phyloP scores from a whole-genome alignment of 1,140 invertebrate species.

The Tenebrio molitor region DNA sequence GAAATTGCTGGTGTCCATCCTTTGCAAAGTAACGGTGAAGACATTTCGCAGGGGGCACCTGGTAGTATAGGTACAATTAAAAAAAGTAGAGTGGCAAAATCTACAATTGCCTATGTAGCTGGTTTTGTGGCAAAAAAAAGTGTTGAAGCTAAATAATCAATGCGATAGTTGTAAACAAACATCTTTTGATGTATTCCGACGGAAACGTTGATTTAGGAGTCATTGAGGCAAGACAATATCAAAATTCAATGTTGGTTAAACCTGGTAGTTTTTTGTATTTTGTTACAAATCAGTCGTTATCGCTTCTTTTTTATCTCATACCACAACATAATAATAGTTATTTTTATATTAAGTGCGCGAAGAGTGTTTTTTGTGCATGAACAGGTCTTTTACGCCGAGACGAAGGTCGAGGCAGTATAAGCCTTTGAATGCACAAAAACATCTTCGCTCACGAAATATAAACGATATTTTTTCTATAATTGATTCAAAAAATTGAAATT shows the following conservation, averaged over 20 bases:
- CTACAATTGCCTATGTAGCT: background rate
- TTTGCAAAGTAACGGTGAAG: background rate
- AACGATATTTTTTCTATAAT: no score
- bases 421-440: no score
- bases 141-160: background rate
- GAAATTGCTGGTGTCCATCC: background rate
- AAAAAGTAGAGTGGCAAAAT: background rate
- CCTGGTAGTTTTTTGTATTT: slow-evolving; percentile 4
- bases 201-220: background rate
- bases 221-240: background rate
- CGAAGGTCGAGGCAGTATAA: no score
- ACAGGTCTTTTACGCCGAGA: no score
- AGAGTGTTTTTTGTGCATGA: no score
- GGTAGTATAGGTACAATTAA: background rate
- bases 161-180: background rate
- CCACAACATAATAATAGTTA: no score
- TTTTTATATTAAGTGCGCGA: no score
- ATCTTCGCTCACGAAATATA: background rate
- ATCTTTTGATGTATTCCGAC: slow-evolving; percentile 3
- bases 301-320: background rate
- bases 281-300: background rate
- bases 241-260: background rate
- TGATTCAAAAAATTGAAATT: no score
- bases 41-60: no score
- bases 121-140: slow-evolving; percentile 16